These are phyloP conservation scores for Monodelphis domestica DNA, from an alignment of 2,797 vertebrate genomes.

Conservation along the genomic window DNA sequence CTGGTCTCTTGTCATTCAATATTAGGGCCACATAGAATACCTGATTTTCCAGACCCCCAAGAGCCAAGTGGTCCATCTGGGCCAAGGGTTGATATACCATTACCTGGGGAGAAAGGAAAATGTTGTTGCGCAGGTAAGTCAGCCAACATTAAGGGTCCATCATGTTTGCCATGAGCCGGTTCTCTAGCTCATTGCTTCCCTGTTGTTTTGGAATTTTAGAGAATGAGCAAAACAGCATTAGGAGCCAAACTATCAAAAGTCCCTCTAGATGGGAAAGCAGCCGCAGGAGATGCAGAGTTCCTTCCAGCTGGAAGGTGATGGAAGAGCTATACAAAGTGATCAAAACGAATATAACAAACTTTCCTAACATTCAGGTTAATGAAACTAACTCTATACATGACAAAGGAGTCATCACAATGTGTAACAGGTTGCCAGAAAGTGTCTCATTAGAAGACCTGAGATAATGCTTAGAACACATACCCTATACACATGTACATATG, in stretches of 20 bases:
- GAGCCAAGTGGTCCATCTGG: constrained; percentile 73
- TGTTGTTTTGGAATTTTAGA: neutral
- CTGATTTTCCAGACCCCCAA: constrained; percentile 66
- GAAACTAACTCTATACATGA: neutral
- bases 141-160: neutral
- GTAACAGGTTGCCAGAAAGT: neutral
- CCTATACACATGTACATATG: too few relatives aligned
- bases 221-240: neutral
- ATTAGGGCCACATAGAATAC: constrained; percentile 69
- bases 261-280: neutral
- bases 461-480: neutral
- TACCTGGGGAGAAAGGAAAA: constrained; percentile 77
- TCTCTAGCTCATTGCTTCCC: neutral
- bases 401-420: neutral
- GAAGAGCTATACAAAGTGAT: neutral
- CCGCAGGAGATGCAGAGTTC: neutral
- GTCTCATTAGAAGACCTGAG: neutral
- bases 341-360: neutral
- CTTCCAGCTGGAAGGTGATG: neutral
- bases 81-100: constrained; percentile 77
- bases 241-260: neutral
- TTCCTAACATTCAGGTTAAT: neutral
- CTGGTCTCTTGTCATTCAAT: neutral
- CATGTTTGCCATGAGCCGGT: neutral
- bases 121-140: constrained; percentile 75